These are phyloP conservation scores for Rhagium mordax DNA, from an alignment of 2,888 invertebrate species.

Conservation along the genomic window DNA sequence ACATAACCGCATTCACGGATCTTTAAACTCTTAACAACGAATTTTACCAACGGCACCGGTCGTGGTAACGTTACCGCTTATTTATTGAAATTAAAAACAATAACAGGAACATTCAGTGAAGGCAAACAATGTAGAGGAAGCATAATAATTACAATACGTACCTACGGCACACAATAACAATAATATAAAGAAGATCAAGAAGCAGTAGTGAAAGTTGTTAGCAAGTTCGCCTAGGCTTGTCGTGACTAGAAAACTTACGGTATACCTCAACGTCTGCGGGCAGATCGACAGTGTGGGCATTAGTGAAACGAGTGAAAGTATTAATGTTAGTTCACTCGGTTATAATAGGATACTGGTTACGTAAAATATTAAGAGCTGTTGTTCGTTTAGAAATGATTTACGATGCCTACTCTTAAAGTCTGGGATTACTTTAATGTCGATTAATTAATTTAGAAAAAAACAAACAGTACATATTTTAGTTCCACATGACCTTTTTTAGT, in stretches of 20 bases:
- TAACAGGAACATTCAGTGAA: not conserved
- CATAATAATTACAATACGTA: not conserved
- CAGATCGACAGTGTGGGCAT: conserved; percentile 47
- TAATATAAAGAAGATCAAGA: conserved; percentile 36
- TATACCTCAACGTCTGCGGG: conserved; percentile 38
- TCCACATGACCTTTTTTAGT: too few species aligned
- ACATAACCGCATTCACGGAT: too few species aligned
- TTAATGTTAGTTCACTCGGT: conserved; percentile 26
- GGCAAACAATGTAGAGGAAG: not conserved
- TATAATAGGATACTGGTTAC: conserved; percentile 23
- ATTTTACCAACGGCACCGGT: too few species aligned
- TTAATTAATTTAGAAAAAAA: too few species aligned
- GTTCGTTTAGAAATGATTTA: not conserved
- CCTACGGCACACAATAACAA: conserved; percentile 8
- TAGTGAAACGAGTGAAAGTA: conserved; percentile 55
- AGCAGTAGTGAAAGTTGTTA: conserved; percentile 50
- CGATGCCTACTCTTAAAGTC: not conserved
- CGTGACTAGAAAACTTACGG: conserved; percentile 56
- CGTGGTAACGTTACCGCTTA: not conserved
- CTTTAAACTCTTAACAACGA: too few species aligned
- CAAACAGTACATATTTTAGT: too few species aligned
- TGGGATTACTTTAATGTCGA: not conserved
- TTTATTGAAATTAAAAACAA: not conserved
- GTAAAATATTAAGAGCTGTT: conserved; percentile 12
- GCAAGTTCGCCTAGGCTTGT: conserved; percentile 53